These are phyloP conservation scores for Macheiramphus alcinus DNA, from an alignment of 2,113 vertebrate genomes.

Conservation along the genomic window DNA sequence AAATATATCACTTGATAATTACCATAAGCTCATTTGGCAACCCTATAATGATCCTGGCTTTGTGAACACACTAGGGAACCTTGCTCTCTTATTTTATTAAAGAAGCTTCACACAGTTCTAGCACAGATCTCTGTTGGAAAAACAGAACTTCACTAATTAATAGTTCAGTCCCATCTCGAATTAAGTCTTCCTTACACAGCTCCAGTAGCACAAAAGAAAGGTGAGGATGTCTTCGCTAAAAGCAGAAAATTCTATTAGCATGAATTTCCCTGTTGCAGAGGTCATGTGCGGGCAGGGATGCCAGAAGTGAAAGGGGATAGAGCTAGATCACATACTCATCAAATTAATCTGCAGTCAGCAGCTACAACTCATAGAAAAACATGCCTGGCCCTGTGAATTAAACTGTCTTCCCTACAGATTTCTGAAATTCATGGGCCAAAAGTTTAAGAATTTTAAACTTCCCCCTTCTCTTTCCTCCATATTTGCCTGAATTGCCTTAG, in stretches of 20 bases:
- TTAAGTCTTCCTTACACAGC: neutral
- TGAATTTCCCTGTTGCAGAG: neutral
- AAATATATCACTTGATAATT: constrained; percentile 37
- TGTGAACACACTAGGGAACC: constrained; percentile 14
- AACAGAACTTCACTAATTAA: constrained; percentile 38
- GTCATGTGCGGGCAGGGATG: neutral
- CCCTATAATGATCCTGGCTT: neutral
- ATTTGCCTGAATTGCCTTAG: neutral
- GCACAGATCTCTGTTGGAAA: neutral
- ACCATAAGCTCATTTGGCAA: constrained; percentile 29
- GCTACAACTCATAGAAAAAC: neutral
- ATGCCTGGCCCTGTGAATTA: neutral
- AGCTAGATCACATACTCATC: neutral
- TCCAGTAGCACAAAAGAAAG: constrained; percentile 1
- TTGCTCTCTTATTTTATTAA: constrained; percentile 28
- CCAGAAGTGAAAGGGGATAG: neutral
- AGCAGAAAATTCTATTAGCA: neutral
- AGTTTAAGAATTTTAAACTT: neutral
- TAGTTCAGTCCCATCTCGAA: neutral
- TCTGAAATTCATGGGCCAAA: neutral
- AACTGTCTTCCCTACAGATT: neutral
- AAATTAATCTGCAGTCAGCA: neutral
- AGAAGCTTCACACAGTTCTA: neutral
- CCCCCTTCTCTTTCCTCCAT: neutral
- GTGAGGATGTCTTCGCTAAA: constrained; percentile 5